These are phyloP conservation scores for Magallana angulata DNA, from an alignment of 1,140 invertebrate genomes.

Conservation along the genomic window DNA sequence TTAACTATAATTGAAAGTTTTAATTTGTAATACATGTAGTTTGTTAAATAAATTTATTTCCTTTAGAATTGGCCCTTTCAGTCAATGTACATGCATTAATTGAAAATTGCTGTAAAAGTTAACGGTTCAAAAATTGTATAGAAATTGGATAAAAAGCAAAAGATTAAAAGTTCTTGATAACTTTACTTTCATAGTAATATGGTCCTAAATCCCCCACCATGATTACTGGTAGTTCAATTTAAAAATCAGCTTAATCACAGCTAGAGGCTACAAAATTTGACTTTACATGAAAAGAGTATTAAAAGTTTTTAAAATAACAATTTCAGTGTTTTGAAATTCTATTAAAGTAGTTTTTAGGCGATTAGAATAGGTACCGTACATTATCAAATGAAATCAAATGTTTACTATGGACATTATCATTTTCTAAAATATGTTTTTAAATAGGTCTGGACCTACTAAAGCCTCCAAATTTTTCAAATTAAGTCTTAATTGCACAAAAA, in stretches of 20 bases:
- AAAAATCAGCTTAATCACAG: conserved; percentile 14
- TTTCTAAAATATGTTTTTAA: too few species aligned
- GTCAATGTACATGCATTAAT: not conserved
- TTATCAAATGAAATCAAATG: not conserved
- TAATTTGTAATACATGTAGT: too few species aligned
- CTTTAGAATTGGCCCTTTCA: not conserved
- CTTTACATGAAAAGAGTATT: not conserved
- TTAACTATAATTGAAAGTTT: too few species aligned
- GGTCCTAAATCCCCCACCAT: not conserved
- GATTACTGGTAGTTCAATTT: not conserved
- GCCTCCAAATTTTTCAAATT: too few species aligned
- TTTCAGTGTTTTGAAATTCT: not conserved
- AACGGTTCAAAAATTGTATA: not conserved
- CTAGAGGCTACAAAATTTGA: not conserved
- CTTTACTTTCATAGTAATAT: not conserved
- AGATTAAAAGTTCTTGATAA: conserved; percentile 21
- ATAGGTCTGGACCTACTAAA: too few species aligned
- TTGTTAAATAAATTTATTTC: too few species aligned
- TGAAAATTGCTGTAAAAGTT: conserved; percentile 1
- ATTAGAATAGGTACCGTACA: not conserved
- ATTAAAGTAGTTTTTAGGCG: not conserved
- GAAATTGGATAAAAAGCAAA: conserved; percentile 19
- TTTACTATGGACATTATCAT: not conserved
- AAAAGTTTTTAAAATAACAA: not conserved
- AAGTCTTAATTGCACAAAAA: too few species aligned